Conservation (phyloP, 2,888 invertebrate species). For the Drosophila peninsularis region DNA sequence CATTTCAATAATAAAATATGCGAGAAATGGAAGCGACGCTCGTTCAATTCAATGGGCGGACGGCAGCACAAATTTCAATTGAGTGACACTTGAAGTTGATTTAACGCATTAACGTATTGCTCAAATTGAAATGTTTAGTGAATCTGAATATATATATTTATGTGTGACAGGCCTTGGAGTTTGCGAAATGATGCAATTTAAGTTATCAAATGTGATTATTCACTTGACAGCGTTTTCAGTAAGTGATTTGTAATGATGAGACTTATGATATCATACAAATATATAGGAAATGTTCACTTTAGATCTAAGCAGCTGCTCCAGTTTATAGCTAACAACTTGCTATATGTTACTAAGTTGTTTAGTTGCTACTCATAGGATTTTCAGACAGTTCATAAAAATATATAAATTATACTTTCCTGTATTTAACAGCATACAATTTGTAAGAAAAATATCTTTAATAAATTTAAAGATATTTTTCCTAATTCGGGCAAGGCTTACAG, state of each 20-base stretch:
- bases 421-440: no score
- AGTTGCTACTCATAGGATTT: no score
- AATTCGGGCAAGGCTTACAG: not conserved
- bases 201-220: not conserved
- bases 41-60: conserved; percentile 19
- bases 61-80: conserved; percentile 36
- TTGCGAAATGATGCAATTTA: not conserved
- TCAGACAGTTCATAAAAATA: no score
- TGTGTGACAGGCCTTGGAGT: not conserved
- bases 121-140: conserved; percentile 17
- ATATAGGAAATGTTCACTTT: no score
- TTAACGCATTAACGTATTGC: conserved; percentile 16
- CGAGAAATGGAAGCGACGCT: conserved; percentile 28
- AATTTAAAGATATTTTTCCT: not conserved
- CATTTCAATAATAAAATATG: conserved; percentile 73
- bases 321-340: no score
- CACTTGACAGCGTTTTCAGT: not conserved
- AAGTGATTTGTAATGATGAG: not conserved
- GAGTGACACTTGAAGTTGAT: conserved; percentile 53
- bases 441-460: not conserved
- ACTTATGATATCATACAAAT: not conserved
- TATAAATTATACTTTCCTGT: no score
- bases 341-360: no score
- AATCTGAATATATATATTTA: not conserved
- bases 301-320: no score